Percentiles rank a stretch among this genome's conserved stretches.
Evolutionary conservation across 2,888 invertebrate species (phyloP).

Genomic region (Drosophila atroscutellata): DNA sequence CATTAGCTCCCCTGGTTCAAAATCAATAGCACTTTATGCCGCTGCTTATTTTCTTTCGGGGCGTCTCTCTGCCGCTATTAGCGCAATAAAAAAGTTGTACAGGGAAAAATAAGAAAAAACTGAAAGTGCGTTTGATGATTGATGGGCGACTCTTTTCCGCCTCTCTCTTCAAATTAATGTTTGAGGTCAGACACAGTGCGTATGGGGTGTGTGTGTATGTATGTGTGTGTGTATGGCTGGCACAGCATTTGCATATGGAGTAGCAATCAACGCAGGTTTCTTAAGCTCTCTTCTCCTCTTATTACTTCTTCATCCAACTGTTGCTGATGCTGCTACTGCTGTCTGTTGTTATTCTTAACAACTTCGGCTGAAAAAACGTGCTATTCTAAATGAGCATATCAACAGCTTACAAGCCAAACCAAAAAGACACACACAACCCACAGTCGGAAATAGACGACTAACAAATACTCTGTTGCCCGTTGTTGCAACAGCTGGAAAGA

Average conservation of each 20-base stretch:
- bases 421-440: constrained; percentile 38
- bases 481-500: not conserved
- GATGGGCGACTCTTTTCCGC: constrained; percentile 57
- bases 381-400: constrained; percentile 81
- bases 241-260: constrained; percentile 59
- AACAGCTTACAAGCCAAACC: constrained; percentile 73
- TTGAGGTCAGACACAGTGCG: constrained; percentile 64
- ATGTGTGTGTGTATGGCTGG: constrained; percentile 18
- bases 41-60: constrained; percentile 19
- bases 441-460: not conserved
- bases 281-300: not conserved
- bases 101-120: constrained; percentile 52
- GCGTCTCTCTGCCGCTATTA: constrained; percentile 40
- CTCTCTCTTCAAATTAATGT: constrained; percentile 44
- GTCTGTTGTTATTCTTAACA: constrained; percentile 61
- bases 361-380: constrained; percentile 82
- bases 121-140: constrained; percentile 74
- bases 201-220: constrained; percentile 12
- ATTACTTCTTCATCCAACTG: constrained; percentile 14
- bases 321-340: constrained; percentile 16
- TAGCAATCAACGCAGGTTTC: constrained; percentile 56
- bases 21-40: constrained; percentile 73
- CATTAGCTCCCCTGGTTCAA: constrained; percentile 65
- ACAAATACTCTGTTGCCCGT: not conserved
- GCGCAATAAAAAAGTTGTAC: constrained; percentile 16